phyloP scores from a whole-genome alignment of 2,113 vertebrate genomes.

The Platysteira castanea region DNA sequence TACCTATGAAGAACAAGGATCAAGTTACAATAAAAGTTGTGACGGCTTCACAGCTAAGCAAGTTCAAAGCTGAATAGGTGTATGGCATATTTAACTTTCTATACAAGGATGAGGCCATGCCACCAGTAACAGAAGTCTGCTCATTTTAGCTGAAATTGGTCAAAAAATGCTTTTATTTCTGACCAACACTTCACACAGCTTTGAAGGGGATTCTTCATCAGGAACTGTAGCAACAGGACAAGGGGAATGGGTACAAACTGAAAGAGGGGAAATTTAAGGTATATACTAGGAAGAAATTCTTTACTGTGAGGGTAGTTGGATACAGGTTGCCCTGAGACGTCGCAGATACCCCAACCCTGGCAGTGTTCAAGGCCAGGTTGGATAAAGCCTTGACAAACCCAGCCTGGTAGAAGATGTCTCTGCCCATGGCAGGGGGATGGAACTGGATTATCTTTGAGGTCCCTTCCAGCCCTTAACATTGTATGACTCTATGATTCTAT shows the following conservation, averaged over 20 bases:
- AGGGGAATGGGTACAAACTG: background rate
- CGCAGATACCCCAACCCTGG: background rate
- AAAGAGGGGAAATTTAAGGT: background rate
- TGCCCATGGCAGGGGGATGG: background rate
- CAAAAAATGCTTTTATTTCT: background rate
- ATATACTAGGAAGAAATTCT: background rate
- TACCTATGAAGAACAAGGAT: conserved; percentile 64
- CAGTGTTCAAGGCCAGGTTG: background rate
- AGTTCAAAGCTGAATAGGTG: background rate
- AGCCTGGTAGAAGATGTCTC: no score
- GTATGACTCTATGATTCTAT: background rate
- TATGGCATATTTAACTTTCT: background rate
- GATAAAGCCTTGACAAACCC: background rate
- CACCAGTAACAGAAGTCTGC: background rate
- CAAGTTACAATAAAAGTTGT: background rate
- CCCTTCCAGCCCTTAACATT: background rate
- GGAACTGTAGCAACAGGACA: background rate
- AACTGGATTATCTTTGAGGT: background rate
- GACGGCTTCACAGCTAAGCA: background rate
- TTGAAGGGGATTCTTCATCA: background rate
- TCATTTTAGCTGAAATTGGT: background rate
- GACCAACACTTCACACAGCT: background rate
- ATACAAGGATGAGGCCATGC: background rate
- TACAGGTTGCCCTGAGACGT: background rate
- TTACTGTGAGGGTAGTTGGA: background rate